These are phyloP conservation scores for Nixonia krombeini DNA, from an alignment of 1,140 invertebrate species.

Conservation along the genomic window DNA sequence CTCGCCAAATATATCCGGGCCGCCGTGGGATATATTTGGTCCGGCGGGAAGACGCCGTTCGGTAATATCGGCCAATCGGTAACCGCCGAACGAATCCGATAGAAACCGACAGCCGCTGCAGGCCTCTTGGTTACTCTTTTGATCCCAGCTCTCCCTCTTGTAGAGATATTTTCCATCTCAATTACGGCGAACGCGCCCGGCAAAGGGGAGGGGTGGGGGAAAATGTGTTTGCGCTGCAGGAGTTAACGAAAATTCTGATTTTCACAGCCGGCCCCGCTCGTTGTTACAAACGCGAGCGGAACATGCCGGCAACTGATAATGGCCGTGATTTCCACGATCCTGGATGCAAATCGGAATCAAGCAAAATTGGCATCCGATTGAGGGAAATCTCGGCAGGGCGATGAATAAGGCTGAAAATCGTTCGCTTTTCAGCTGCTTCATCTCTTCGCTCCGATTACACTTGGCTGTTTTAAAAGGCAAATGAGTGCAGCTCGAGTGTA, in stretches of 20 bases:
- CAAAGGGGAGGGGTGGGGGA: conserved; percentile 8
- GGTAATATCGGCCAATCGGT: too few relatives aligned
- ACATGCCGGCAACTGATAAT: conserved; percentile 27
- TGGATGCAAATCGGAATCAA: conserved; percentile 31
- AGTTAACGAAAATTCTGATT: conserved; percentile 21
- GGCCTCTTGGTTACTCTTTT: too few relatives aligned
- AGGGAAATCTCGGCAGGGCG: conserved; percentile 30
- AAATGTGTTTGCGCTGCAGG: conserved; percentile 7
- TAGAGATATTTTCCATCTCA: too few relatives aligned
- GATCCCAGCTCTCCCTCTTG: too few relatives aligned
- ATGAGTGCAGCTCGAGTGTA: conserved; percentile 17
- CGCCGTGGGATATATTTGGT: too few relatives aligned
- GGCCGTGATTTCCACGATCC: conserved; percentile 27
- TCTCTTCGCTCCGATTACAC: conserved; percentile 11
- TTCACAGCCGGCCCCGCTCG: conserved; percentile 18
- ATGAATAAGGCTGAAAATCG: conserved; percentile 33
- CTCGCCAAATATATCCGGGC: too few relatives aligned
- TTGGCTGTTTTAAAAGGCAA: conserved; percentile 23
- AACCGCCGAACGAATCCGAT: too few relatives aligned
- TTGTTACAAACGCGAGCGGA: conserved; percentile 19
- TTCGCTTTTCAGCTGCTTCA: conserved; percentile 30
- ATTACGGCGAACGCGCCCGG: too few relatives aligned
- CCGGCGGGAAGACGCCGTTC: too few relatives aligned
- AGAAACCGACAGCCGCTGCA: too few relatives aligned
- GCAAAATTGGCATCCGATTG: conserved; percentile 45